phyloP scores from a whole-genome alignment of 2,888 invertebrate genomes.

The Meta bourneti region DNA sequence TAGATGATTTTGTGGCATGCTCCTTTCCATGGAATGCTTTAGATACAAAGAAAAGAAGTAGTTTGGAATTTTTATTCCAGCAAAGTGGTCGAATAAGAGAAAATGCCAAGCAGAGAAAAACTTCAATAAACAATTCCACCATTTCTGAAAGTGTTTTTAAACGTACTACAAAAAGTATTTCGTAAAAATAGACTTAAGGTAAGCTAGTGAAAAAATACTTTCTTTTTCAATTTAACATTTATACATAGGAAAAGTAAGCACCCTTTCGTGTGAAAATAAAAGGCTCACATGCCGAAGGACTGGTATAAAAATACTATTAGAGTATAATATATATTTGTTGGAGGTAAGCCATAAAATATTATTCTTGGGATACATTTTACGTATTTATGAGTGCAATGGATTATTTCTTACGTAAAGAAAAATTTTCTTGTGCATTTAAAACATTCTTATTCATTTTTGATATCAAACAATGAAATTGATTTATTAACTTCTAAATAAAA shows the following conservation, averaged over 20 bases:
- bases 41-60: neutral
- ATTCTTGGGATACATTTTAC: too few species aligned
- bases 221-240: neutral
- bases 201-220: neutral
- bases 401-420: too few species aligned
- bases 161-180: neutral
- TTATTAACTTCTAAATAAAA: too few species aligned
- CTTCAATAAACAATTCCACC: conserved; percentile 31
- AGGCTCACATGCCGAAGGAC: too few species aligned
- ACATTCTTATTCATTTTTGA: too few species aligned
- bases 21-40: neutral
- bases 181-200: neutral
- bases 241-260: neutral
- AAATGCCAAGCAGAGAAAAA: conserved; percentile 17
- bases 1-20: conserved; percentile 22
- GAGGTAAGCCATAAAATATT: too few species aligned
- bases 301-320: too few species aligned
- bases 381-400: too few species aligned
- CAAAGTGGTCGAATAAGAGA: conserved; percentile 5
- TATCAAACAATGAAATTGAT: too few species aligned
- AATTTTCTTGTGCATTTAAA: too few species aligned
- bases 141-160: conserved; percentile 19
- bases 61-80: neutral
- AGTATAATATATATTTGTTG: too few species aligned
- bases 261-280: too few species aligned